These are phyloP conservation scores for Temnothorax curvispinosus DNA, from an alignment of 1,140 invertebrate genomes.

Conservation along the genomic window DNA sequence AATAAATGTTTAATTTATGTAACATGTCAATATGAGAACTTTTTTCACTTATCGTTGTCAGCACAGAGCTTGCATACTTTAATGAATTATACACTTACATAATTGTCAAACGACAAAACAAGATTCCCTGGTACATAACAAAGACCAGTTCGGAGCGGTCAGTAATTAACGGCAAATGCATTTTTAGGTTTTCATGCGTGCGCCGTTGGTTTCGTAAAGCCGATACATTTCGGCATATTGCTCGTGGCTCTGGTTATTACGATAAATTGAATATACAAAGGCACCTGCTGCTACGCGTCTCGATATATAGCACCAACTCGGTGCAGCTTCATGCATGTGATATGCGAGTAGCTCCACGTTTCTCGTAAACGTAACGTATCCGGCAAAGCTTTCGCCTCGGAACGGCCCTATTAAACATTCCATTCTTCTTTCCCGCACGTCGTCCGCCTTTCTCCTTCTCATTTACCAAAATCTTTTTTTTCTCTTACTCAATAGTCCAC, in stretches of 20 bases:
- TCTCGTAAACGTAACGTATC: conserved; percentile 24
- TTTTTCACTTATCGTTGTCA: not conserved
- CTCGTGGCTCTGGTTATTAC: conserved; percentile 63
- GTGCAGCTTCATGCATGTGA: conserved; percentile 65
- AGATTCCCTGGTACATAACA: not conserved
- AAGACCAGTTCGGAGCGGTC: not conserved
- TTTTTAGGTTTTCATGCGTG: conserved; percentile 36
- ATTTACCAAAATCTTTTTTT: not conserved
- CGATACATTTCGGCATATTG: conserved; percentile 56
- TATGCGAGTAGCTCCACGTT: conserved; percentile 66
- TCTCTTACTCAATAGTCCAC: not conserved
- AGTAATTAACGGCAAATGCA: conserved; percentile 55
- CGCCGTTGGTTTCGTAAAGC: conserved; percentile 20
- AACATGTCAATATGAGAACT: not conserved
- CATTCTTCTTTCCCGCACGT: conserved; percentile 32
- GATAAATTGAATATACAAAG: conserved; percentile 72
- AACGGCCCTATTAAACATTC: conserved; percentile 68
- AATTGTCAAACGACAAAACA: not conserved
- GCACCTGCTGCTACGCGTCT: conserved; percentile 54
- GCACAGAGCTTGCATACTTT: not conserved
- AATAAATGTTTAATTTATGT: not conserved
- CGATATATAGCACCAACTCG: conserved; percentile 45
- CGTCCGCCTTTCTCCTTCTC: not conserved
- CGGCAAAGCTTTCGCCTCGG: not conserved
- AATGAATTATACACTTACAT: not conserved